phyloP scores from a whole-genome alignment of 2,113 vertebrate genomes.

The Rhea americana region DNA sequence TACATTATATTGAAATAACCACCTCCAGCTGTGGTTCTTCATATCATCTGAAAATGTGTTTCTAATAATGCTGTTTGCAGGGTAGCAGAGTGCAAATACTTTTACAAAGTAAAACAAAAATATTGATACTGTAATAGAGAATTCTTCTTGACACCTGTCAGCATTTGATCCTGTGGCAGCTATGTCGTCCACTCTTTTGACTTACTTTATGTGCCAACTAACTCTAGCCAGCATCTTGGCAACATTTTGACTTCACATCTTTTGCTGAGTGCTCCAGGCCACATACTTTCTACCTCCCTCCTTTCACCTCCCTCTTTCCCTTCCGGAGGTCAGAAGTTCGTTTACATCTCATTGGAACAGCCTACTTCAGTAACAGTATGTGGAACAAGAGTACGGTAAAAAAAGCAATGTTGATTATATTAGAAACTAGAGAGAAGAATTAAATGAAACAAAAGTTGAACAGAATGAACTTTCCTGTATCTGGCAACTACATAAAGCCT shows the following conservation, averaged over 20 bases:
- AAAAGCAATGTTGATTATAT: slow-evolving; percentile 16
- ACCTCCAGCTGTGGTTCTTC: background rate
- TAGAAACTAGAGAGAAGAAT: slow-evolving; percentile 19
- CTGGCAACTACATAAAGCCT: slow-evolving; percentile 20
- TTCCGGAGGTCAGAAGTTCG: background rate
- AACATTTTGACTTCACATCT: background rate
- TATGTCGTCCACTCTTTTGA: background rate
- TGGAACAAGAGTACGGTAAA: slow-evolving; percentile 10
- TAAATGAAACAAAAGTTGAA: slow-evolving; percentile 17
- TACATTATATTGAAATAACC: background rate
- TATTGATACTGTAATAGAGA: background rate
- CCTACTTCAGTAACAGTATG: background rate
- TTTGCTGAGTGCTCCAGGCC: background rate
- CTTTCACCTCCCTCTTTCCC: background rate
- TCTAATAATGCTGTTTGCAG: slow-evolving; percentile 15
- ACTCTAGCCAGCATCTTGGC: background rate
- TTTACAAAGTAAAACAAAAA: slow-evolving; percentile 5
- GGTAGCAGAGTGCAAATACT: background rate
- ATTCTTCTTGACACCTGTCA: slow-evolving; percentile 18
- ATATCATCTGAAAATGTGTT: background rate
- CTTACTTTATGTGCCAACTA: background rate
- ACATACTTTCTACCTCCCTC: background rate
- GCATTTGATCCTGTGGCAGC: background rate
- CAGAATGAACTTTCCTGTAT: background rate
- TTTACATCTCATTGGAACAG: background rate